These are phyloP conservation scores for Campoplex capitator DNA, from an alignment of 2,888 invertebrate species.

Conservation along the genomic window DNA sequence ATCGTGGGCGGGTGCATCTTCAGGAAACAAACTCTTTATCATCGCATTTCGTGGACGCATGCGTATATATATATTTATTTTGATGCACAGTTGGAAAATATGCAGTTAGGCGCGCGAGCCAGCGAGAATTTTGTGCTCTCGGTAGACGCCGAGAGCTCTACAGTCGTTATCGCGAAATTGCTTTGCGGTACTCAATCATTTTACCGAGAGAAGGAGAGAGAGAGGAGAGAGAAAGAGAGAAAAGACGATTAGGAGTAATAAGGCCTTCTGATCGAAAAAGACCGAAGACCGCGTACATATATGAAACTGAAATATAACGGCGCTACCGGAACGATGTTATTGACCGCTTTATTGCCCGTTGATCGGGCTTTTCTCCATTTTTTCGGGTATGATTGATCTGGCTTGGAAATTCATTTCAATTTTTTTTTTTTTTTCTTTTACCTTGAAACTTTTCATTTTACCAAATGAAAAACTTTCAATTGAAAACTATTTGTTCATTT, in stretches of 20 bases:
- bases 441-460: background rate
- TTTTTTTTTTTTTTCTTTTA: background rate
- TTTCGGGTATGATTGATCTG: background rate
- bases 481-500: background rate
- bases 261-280: slow-evolving; percentile 38
- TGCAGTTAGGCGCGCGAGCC: slow-evolving; percentile 51
- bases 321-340: slow-evolving; percentile 22
- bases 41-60: background rate
- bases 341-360: slow-evolving; percentile 13
- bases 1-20: slow-evolving; percentile 43
- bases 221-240: slow-evolving; percentile 5
- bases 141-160: slow-evolving; percentile 38
- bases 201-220: slow-evolving; percentile 33
- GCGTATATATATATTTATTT: background rate
- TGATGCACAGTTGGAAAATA: slow-evolving; percentile 16
- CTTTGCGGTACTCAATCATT: slow-evolving; percentile 75
- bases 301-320: slow-evolving; percentile 35
- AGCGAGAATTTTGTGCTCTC: slow-evolving; percentile 57
- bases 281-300: slow-evolving; percentile 10
- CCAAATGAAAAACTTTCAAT: background rate
- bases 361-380: background rate
- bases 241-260: slow-evolving; percentile 25
- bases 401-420: background rate
- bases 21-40: slow-evolving; percentile 8
- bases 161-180: slow-evolving; percentile 75